Percentiles rank a stretch among this genome's conserved stretches.
phyloP scores from a whole-genome alignment of 2,888 invertebrate species.

The Prosopocoilus inquinatus region DNA sequence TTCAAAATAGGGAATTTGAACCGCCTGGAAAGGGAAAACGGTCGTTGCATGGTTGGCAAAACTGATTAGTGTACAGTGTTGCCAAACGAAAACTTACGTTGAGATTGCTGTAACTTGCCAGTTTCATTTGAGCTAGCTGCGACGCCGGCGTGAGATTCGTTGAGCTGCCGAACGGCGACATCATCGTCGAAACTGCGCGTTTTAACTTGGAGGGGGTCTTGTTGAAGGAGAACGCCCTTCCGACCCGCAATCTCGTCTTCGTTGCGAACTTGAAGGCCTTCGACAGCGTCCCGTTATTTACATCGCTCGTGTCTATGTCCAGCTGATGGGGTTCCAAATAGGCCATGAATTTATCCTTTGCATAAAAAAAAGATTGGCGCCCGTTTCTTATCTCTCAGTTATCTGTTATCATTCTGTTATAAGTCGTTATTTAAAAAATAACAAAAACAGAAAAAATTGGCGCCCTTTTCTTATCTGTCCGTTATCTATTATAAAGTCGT shows the following conservation, averaged over 20 bases:
- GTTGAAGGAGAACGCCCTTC: conserved; percentile 92
- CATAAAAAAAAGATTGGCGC: conserved; percentile 33
- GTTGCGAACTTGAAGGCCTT: conserved; percentile 90
- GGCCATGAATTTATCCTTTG: conserved; percentile 81
- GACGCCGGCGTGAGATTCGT: conserved; percentile 80
- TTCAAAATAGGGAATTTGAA: too few species aligned
- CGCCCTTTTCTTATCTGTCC: too few species aligned
- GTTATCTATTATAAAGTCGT: too few species aligned
- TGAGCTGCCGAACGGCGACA: conserved; percentile 85
- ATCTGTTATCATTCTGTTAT: too few species aligned
- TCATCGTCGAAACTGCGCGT: conserved; percentile 92
- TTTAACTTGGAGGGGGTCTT: conserved; percentile 93
- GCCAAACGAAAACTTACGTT: too few species aligned
- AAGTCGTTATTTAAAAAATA: conserved; percentile 2
- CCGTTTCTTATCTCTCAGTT: neutral
- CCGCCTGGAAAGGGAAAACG: too few species aligned
- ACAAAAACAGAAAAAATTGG: conserved; percentile 5
- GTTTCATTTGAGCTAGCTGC: conserved; percentile 80
- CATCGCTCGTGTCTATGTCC: conserved; percentile 85
- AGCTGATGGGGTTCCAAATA: conserved; percentile 77
- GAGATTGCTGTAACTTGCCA: conserved; percentile 83
- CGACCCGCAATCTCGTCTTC: conserved; percentile 82
- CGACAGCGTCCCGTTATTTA: conserved; percentile 81
- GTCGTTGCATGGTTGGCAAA: too few species aligned
- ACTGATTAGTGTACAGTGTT: too few species aligned